These are phyloP conservation scores for Autographa pulchrina DNA, from an alignment of 2,888 invertebrate genomes.

Conservation along the genomic window DNA sequence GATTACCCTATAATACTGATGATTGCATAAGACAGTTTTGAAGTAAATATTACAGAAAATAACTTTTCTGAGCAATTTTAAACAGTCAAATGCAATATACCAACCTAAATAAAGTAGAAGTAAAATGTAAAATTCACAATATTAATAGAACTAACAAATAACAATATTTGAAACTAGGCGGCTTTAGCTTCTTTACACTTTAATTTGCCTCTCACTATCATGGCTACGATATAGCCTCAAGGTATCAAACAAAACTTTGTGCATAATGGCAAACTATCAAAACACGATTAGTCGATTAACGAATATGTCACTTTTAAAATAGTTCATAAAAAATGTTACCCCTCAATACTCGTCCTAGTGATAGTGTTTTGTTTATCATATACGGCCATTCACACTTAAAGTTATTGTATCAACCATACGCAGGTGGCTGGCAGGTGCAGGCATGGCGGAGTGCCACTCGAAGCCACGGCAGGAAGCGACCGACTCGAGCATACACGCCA, in stretches of 20 bases:
- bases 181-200: constrained; percentile 23
- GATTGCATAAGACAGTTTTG: constrained; percentile 7
- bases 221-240: neutral
- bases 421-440: constrained; percentile 80
- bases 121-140: constrained; percentile 4
- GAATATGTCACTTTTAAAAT: neutral
- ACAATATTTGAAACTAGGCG: constrained; percentile 21
- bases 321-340: neutral
- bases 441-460: constrained; percentile 81
- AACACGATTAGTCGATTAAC: constrained; percentile 1
- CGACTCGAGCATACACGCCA: constrained; percentile 83
- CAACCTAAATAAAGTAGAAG: neutral
- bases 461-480: constrained; percentile 83
- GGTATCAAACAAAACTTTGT: neutral
- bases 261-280: neutral
- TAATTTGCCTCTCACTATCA: constrained; percentile 1
- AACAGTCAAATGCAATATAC: neutral
- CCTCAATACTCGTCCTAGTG: neutral
- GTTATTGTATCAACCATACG: constrained; percentile 39
- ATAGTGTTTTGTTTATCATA: neutral
- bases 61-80: neutral
- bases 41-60: constrained; percentile 7
- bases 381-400: constrained; percentile 14
- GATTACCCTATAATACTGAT: constrained; percentile 47
- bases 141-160: constrained; percentile 8